phyloP scores from a whole-genome alignment of 1,140 invertebrate species.

The Papilio polyxenes region DNA sequence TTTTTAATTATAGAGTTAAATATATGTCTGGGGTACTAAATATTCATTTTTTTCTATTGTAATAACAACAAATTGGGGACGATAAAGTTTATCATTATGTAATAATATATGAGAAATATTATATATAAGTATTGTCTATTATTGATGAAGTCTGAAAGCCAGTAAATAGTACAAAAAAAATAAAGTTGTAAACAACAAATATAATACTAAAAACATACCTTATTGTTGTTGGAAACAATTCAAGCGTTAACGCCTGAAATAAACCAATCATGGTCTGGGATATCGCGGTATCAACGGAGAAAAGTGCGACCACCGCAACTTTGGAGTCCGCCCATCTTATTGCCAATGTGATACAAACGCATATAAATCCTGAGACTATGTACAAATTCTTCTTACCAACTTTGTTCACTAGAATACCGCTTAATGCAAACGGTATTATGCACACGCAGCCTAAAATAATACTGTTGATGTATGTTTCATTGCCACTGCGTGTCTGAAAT shows the following conservation, averaged over 20 bases:
- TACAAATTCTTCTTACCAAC: slow-evolving; percentile 66
- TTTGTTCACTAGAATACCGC: slow-evolving; percentile 63
- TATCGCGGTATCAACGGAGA: slow-evolving; percentile 71
- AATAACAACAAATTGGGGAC: no score
- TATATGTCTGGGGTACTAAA: no score
- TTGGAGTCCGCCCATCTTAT: slow-evolving; percentile 56
- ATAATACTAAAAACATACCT: slow-evolving; percentile 64
- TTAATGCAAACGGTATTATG: slow-evolving; percentile 58
- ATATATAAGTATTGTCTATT: no score
- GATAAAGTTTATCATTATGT: no score
- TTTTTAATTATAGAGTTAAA: no score
- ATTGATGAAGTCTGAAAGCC: no score
- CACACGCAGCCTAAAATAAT: slow-evolving; percentile 64
- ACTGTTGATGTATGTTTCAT: slow-evolving; percentile 70
- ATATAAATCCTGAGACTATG: slow-evolving; percentile 43
- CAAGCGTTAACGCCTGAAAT: slow-evolving; percentile 70
- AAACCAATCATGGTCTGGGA: slow-evolving; percentile 68
- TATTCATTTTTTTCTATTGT: no score
- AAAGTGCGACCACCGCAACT: slow-evolving; percentile 59
- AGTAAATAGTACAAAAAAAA: background rate
- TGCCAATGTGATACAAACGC: slow-evolving; percentile 46
- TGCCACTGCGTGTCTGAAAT: slow-evolving; percentile 63
- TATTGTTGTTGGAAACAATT: slow-evolving; percentile 79
- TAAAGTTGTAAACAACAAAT: background rate
- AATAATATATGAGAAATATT: no score